These are phyloP conservation scores for Zeus faber DNA, from an alignment of 2,113 vertebrate species.

Conservation along the genomic window DNA sequence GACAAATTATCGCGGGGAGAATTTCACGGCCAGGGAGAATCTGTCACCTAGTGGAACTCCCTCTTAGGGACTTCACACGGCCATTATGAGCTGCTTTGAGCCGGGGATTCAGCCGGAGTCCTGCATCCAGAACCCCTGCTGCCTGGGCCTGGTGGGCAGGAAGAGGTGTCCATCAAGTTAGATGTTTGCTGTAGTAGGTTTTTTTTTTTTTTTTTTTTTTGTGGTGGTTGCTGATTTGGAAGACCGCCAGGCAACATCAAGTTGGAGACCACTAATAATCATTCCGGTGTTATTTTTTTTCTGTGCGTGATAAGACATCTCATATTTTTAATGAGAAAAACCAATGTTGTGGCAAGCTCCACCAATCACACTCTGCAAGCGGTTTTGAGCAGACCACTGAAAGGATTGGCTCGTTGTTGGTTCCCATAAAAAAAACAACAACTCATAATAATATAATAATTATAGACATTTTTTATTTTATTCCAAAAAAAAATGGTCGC, in stretches of 20 bases:
- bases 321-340: not conserved
- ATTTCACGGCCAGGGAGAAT: slow-evolving; percentile 81
- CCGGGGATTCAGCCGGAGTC: slow-evolving; percentile 62
- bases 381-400: too few species aligned
- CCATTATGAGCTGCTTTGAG: slow-evolving; percentile 74
- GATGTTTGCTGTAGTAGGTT: slow-evolving; percentile 40
- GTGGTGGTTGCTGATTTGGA: not conserved
- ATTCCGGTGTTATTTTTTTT: too few species aligned
- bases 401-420: too few species aligned
- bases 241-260: not conserved
- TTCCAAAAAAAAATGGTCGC: too few species aligned
- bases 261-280: too few species aligned
- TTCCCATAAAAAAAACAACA: too few species aligned
- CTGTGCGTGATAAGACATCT: not conserved
- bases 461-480: too few species aligned
- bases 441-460: too few species aligned
- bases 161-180: slow-evolving; percentile 38
- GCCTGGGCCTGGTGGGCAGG: slow-evolving; percentile 48
- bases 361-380: not conserved
- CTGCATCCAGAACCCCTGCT: slow-evolving; percentile 44
- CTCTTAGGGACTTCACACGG: slow-evolving; percentile 69
- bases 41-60: slow-evolving; percentile 80
- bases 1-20: slow-evolving; percentile 88
- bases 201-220: not conserved
- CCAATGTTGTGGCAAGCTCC: not conserved